These are phyloP conservation scores for Arvicanthis niloticus DNA, from an alignment of 2,113 vertebrate genomes.

Conservation along the genomic window DNA sequence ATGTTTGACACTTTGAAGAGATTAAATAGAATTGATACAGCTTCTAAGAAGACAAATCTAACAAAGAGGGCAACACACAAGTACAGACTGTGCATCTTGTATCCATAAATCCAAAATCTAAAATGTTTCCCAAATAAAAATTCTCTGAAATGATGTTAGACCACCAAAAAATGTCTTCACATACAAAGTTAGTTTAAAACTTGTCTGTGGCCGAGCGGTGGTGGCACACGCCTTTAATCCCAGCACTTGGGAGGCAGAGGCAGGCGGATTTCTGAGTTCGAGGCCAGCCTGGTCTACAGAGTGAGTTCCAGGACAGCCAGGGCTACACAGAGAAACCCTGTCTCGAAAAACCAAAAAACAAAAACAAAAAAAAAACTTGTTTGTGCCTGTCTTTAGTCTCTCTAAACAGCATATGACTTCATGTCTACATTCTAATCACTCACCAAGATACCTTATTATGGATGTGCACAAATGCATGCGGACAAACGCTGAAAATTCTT, in stretches of 20 bases:
- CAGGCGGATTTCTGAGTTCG: no score
- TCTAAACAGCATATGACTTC: neutral
- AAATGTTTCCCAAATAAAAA: neutral
- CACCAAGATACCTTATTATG: neutral
- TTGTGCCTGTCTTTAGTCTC: neutral
- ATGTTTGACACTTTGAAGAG: constrained; percentile 9
- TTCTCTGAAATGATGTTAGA: neutral
- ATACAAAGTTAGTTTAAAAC: neutral
- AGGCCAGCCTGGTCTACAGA: no score
- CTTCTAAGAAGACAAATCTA: neutral
- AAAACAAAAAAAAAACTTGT: no score
- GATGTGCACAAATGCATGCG: neutral
- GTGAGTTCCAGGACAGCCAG: no score
- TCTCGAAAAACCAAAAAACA: no score
- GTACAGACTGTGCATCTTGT: neutral
- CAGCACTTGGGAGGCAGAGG: no score
- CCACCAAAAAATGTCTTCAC: neutral
- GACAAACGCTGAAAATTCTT: neutral
- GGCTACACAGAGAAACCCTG: no score
- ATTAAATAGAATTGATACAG: neutral
- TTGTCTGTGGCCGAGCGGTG: no score
- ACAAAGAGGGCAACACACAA: neutral
- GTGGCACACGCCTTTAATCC: no score
- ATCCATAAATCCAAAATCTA: neutral
- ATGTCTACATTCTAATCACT: neutral